Conservation (phyloP, 1,140 invertebrate genomes). For the Venustaconcha ellipsiformis region DNA sequence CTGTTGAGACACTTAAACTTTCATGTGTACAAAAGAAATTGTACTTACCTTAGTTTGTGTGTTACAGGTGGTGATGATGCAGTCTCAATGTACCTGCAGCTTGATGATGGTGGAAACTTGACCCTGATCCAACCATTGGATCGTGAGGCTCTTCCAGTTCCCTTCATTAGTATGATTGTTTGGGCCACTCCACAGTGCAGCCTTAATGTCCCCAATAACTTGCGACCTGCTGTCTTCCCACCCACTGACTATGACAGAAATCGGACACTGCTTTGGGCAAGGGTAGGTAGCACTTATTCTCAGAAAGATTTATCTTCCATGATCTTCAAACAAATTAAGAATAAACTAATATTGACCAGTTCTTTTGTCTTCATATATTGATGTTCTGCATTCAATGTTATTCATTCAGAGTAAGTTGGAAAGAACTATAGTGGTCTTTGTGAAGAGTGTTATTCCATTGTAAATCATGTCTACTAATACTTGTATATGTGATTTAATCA, state of each 20-base stretch:
- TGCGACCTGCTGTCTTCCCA: conserved; percentile 8
- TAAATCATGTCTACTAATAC: too few relatives aligned
- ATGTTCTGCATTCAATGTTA: too few relatives aligned
- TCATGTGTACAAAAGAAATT: too few relatives aligned
- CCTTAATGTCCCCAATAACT: conserved; percentile 16
- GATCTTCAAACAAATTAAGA: too few relatives aligned
- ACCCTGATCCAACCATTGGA: conserved; percentile 47
- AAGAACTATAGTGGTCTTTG: too few relatives aligned
- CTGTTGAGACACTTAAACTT: too few relatives aligned
- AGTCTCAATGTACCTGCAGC: conserved; percentile 31
- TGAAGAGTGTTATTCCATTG: too few relatives aligned
- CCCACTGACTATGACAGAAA: conserved; percentile 73
- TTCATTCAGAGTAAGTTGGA: too few relatives aligned
- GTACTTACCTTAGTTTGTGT: background rate
- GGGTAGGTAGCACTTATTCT: conserved; percentile 4
- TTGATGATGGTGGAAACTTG: conserved; percentile 45
- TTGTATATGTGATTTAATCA: too few relatives aligned
- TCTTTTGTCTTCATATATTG: too few relatives aligned
- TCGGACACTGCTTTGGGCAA: conserved; percentile 81
- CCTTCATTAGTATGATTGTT: conserved; percentile 41
- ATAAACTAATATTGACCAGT: too few relatives aligned
- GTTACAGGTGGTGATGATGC: conserved; percentile 41
- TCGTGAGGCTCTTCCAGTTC: conserved; percentile 37
- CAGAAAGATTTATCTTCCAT: too few relatives aligned
- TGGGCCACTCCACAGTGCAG: conserved; percentile 43